Evolutionary conservation across 2,113 vertebrate species (phyloP).

Genomic region (Emydocephalus ijimae): DNA sequence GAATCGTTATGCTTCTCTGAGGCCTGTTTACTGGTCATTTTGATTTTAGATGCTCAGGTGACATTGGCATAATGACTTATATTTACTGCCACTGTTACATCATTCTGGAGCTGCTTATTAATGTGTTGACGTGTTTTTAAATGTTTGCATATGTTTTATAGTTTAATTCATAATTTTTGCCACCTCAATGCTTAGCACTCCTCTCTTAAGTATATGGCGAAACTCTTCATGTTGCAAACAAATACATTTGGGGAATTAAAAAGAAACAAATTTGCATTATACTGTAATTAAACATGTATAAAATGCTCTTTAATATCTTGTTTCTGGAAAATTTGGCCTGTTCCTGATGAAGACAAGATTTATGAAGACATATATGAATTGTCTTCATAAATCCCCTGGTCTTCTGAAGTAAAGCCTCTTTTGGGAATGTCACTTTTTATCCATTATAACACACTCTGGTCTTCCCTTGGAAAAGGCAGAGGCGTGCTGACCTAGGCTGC

Average conservation of each 20-base stretch:
- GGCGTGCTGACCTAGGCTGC: neutral
- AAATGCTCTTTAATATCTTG: neutral
- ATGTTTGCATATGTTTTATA: neutral
- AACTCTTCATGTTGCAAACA: neutral
- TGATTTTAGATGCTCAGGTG: neutral
- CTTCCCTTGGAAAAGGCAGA: neutral
- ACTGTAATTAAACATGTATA: neutral
- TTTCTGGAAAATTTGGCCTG: neutral
- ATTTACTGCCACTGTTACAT: neutral
- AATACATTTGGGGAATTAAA: neutral
- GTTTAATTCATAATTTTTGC: neutral
- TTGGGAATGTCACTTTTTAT: neutral
- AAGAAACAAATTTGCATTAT: neutral
- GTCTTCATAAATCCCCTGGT: neutral
- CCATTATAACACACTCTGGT: neutral
- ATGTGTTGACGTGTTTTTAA: neutral
- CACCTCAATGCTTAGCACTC: neutral
- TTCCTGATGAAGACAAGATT: neutral
- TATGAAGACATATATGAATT: neutral
- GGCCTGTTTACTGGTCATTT: neutral
- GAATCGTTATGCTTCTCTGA: neutral
- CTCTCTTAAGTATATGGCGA: neutral
- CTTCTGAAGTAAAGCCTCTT: neutral
- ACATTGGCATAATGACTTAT: neutral
- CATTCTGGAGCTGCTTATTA: neutral